phyloP scores from a whole-genome alignment of 2,888 invertebrate species.

The Thyatira batis region DNA sequence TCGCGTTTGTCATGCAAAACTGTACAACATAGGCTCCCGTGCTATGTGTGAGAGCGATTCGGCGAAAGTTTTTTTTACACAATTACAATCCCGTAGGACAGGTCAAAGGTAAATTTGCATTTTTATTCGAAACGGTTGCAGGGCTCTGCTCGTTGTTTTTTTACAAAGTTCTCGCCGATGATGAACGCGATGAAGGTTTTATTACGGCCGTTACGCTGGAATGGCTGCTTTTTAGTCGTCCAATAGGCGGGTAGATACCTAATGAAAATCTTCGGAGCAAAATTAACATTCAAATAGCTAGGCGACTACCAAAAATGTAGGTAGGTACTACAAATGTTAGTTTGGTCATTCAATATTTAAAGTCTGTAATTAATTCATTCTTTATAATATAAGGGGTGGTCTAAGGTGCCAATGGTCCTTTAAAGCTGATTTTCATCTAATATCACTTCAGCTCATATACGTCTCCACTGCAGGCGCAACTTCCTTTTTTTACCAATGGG shows the following conservation, averaged over 20 bases:
- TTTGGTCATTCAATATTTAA: too few species aligned
- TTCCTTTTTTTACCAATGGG: too few species aligned
- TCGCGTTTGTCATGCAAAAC: slow-evolving; percentile 75
- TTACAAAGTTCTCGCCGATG: slow-evolving; percentile 22
- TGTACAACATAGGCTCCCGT: slow-evolving; percentile 26
- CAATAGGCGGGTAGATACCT: not conserved
- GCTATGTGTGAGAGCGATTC: slow-evolving; percentile 31
- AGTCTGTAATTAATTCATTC: too few species aligned
- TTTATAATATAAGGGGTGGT: too few species aligned
- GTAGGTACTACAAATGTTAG: not conserved
- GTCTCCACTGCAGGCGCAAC: too few species aligned
- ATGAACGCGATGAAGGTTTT: slow-evolving; percentile 29
- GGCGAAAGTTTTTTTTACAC: slow-evolving; percentile 45
- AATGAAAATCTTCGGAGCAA: not conserved
- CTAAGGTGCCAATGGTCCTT: too few species aligned
- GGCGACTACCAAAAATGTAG: not conserved
- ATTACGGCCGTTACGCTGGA: not conserved
- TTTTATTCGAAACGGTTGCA: slow-evolving; percentile 58
- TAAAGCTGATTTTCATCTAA: too few species aligned
- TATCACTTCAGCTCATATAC: too few species aligned
- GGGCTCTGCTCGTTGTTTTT: slow-evolving; percentile 37
- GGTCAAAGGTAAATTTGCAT: slow-evolving; percentile 70
- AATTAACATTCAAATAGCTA: too few species aligned
- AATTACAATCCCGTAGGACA: slow-evolving; percentile 54
- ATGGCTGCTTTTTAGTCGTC: not conserved